Evolutionary conservation across 2,797 vertebrate species (phyloP).

Genomic region (Lithobates pipiens): DNA sequence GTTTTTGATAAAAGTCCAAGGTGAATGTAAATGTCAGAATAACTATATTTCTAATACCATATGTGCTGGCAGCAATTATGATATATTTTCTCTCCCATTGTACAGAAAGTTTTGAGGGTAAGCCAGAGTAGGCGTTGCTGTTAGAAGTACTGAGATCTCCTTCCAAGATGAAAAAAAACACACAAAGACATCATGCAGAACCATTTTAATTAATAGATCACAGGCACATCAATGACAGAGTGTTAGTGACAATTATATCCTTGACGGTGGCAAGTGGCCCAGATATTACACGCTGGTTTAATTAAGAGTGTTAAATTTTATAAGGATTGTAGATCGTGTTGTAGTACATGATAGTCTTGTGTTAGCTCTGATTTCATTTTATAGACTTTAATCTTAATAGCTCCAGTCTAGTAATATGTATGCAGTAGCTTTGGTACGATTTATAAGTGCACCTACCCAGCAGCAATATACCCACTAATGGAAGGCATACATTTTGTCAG

Average conservation of each 20-base stretch:
- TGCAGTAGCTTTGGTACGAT: too few species aligned
- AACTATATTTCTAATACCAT: conserved; percentile 36
- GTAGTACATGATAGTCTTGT: background rate
- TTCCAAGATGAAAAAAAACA: conserved; percentile 15
- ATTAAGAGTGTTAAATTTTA: background rate
- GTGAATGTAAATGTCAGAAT: conserved; percentile 23
- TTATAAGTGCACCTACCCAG: too few species aligned
- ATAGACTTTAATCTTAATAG: background rate
- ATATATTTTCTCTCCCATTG: conserved; percentile 18
- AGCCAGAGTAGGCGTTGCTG: conserved; percentile 28
- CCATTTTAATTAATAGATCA: conserved; percentile 34
- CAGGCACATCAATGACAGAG: conserved; percentile 7
- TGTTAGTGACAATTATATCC: conserved; percentile 21
- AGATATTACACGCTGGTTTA: conserved; percentile 11
- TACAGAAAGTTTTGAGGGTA: conserved; percentile 1
- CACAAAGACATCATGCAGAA: conserved; percentile 17
- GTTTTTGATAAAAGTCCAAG: conserved; percentile 5
- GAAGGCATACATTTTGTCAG: too few species aligned
- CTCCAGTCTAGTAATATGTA: too few species aligned
- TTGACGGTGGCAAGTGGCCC: conserved; percentile 2
- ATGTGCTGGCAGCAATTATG: conserved; percentile 14
- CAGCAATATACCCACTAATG: too few species aligned
- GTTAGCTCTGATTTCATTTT: background rate
- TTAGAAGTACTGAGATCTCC: conserved; percentile 8
- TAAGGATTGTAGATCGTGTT: background rate